These are phyloP conservation scores for Odontocolon sp. DNA, from an alignment of 2,888 invertebrate genomes.

Conservation along the genomic window DNA sequence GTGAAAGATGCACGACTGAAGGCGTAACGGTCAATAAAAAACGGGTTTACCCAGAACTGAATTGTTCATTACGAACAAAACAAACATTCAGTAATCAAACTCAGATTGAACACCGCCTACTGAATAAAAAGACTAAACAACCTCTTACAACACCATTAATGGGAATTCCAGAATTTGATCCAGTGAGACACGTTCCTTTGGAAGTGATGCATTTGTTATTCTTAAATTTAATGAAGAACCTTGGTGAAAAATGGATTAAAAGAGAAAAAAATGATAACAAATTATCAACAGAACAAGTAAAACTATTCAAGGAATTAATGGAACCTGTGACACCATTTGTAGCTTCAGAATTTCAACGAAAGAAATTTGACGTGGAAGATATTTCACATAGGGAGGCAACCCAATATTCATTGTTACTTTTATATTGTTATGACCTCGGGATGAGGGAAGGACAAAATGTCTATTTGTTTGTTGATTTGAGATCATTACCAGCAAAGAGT, in stretches of 20 bases:
- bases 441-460: too few species aligned
- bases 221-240: conserved; percentile 33
- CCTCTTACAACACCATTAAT: too few species aligned
- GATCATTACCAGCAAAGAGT: too few species aligned
- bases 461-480: too few species aligned
- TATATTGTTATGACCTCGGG: too few species aligned
- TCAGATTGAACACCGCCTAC: conserved; percentile 51
- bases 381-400: conserved; percentile 61
- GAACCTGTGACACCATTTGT: conserved; percentile 37
- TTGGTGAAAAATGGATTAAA: conserved; percentile 22
- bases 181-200: conserved; percentile 31
- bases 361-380: conserved; percentile 47
- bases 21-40: conserved; percentile 40
- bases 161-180: conserved; percentile 47
- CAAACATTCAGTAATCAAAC: conserved; percentile 44
- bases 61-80: conserved; percentile 32
- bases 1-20: conserved; percentile 54
- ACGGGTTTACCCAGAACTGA: conserved; percentile 29
- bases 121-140: conserved; percentile 6
- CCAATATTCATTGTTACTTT: conserved; percentile 54
- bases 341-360: conserved; percentile 60
- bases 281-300: too few species aligned
- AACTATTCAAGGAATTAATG: conserved; percentile 9
- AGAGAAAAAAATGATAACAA: too few species aligned
- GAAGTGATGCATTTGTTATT: conserved; percentile 58